Evolutionary conservation across 2,888 invertebrate species (phyloP).

Genomic region (Zhuqinia jingwanae): DNA sequence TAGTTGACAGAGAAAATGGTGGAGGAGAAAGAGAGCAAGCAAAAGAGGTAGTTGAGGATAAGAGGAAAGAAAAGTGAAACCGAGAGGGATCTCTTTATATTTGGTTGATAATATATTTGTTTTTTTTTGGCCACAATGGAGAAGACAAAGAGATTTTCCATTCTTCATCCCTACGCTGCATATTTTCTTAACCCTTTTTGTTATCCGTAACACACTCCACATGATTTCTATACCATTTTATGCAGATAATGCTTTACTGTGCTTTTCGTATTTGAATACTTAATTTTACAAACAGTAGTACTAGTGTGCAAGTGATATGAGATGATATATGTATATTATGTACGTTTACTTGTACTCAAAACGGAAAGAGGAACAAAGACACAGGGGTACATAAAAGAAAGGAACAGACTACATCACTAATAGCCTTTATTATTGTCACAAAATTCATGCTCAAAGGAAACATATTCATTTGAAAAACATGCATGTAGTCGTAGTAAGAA

Average conservation of each 20-base stretch:
- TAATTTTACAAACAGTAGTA: not conserved
- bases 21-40: not conserved
- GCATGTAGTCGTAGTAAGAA: not conserved
- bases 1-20: slow-evolving; percentile 44
- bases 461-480: slow-evolving; percentile 44
- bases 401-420: slow-evolving; percentile 39
- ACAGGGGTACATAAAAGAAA: too few relatives aligned
- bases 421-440: slow-evolving; percentile 60
- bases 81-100: not conserved
- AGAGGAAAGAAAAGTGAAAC: not conserved
- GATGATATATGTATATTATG: too few relatives aligned
- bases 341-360: too few relatives aligned
- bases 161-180: not conserved
- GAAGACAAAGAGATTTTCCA: not conserved
- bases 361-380: not conserved
- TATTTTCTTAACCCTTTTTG: slow-evolving; percentile 34
- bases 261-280: not conserved
- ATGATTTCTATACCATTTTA: slow-evolving; percentile 21
- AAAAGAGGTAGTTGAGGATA: not conserved
- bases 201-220: slow-evolving; percentile 37
- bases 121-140: not conserved
- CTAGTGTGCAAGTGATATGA: too few relatives aligned
- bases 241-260: slow-evolving; percentile 30
- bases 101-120: slow-evolving; percentile 11
- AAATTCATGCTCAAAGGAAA: slow-evolving; percentile 48